phyloP scores from a whole-genome alignment of 2,797 vertebrate species.

The Rhynchonycteris naso region DNA sequence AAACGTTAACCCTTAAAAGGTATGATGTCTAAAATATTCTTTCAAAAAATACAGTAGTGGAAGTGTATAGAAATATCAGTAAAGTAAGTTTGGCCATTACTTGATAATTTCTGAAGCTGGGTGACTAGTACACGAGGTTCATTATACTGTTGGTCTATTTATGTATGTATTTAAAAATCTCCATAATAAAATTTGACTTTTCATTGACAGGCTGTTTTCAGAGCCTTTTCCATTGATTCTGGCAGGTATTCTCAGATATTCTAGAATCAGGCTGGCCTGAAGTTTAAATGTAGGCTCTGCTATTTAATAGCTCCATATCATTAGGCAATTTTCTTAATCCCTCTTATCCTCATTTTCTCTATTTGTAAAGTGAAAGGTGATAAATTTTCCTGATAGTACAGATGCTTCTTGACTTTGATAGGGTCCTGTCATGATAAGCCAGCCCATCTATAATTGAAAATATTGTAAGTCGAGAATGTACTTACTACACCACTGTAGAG shows the following conservation, averaged over 20 bases:
- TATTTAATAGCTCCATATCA: background rate
- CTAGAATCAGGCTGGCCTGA: background rate
- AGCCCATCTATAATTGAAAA: background rate
- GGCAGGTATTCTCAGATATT: background rate
- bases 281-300: constrained; percentile 14
- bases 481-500: background rate
- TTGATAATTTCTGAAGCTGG: background rate
- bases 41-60: background rate
- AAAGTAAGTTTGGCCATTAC: background rate
- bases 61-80: background rate
- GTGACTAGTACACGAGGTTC: background rate
- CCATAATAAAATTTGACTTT: background rate
- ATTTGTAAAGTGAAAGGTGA: background rate
- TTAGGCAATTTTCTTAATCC: background rate
- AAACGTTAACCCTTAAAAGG: constrained; percentile 16
- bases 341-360: background rate
- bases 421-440: background rate
- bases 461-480: background rate
- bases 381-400: background rate
- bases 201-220: background rate
- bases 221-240: constrained; percentile 15
- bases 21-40: constrained; percentile 35
- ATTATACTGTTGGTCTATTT: background rate
- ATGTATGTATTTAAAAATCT: background rate
- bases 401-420: background rate